Percentiles rank a stretch among this genome's conserved stretches.
These are phyloP conservation scores for Anguilla japonica DNA, from an alignment of 2,113 vertebrate genomes.

Conservation along the genomic window DNA sequence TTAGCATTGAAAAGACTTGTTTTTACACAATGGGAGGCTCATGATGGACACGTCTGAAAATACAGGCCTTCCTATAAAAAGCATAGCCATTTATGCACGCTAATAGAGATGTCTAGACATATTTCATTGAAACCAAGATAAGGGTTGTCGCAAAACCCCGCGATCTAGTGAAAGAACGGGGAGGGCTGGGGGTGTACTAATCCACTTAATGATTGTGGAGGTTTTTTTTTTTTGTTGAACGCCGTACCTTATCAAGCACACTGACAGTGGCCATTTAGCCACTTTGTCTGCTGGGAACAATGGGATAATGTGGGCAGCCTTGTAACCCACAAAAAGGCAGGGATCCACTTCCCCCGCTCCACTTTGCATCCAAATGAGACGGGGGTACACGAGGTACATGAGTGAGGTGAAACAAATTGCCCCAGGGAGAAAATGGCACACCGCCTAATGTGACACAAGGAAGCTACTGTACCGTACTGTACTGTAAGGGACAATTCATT, in stretches of 20 bases:
- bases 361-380: constrained; percentile 51
- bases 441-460: neutral
- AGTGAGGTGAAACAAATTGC: constrained; percentile 34
- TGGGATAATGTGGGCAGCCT: constrained; percentile 50
- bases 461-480: neutral
- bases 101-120: constrained; percentile 74
- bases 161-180: constrained; percentile 50
- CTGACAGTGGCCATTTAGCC: constrained; percentile 59
- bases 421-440: constrained; percentile 11
- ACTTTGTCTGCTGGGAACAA: constrained; percentile 66
- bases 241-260: constrained; percentile 62
- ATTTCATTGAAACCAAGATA: constrained; percentile 69
- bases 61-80: neutral
- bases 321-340: constrained; percentile 39
- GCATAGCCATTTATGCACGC: constrained; percentile 43
- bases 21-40: neutral
- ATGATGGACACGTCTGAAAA: constrained; percentile 23
- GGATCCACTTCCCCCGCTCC: constrained; percentile 40
- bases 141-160: constrained; percentile 50
- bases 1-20: neutral
- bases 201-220: constrained; percentile 59
- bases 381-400: constrained; percentile 18
- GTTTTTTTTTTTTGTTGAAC: constrained; percentile 46
- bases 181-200: constrained; percentile 46
- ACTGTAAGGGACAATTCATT: neutral